phyloP scores from a whole-genome alignment of 2,888 invertebrate genomes.

The Mamestra brassicae region DNA sequence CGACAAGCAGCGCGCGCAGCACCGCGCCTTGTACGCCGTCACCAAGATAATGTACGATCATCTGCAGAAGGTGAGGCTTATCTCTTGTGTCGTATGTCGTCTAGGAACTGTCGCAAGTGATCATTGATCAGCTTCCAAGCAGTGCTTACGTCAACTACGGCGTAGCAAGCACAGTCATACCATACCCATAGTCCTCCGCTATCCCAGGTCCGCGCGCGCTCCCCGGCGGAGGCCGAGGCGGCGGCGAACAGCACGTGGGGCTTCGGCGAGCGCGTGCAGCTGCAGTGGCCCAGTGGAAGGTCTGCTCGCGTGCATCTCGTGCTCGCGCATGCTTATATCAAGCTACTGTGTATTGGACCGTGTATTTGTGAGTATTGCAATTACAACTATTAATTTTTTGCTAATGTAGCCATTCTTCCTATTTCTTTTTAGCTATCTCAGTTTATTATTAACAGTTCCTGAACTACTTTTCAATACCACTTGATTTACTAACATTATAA shows the following conservation, averaged over 20 bases:
- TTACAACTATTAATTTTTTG: too few relatives aligned
- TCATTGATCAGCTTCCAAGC: background rate
- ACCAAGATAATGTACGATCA: slow-evolving; percentile 93
- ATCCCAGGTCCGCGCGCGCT: slow-evolving; percentile 69
- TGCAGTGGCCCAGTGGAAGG: slow-evolving; percentile 94
- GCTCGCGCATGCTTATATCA: slow-evolving; percentile 89
- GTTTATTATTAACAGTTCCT: too few relatives aligned
- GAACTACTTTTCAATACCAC: too few relatives aligned
- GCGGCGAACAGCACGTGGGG: slow-evolving; percentile 29
- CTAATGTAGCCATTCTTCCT: too few relatives aligned
- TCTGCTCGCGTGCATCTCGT: slow-evolving; percentile 94
- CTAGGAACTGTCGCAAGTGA: too few relatives aligned
- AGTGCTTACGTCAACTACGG: background rate
- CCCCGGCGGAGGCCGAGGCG: slow-evolving; percentile 85
- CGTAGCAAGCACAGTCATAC: background rate
- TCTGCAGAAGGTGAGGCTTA: slow-evolving; percentile 91
- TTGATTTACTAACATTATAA: too few relatives aligned
- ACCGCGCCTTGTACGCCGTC: slow-evolving; percentile 93
- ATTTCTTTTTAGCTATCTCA: too few relatives aligned
- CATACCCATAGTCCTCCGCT: background rate
- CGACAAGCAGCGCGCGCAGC: slow-evolving; percentile 78
- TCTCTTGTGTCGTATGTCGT: too few relatives aligned
- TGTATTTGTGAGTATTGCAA: slow-evolving; percentile 77
- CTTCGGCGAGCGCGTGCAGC: slow-evolving; percentile 93
- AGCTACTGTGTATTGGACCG: slow-evolving; percentile 86